A percentile compares a stretch with the other conserved stretches of the same genome.
These are phyloP conservation scores for Xyliphius kryptos DNA, from an alignment of 2,113 vertebrate species.

Conservation along the genomic window DNA sequence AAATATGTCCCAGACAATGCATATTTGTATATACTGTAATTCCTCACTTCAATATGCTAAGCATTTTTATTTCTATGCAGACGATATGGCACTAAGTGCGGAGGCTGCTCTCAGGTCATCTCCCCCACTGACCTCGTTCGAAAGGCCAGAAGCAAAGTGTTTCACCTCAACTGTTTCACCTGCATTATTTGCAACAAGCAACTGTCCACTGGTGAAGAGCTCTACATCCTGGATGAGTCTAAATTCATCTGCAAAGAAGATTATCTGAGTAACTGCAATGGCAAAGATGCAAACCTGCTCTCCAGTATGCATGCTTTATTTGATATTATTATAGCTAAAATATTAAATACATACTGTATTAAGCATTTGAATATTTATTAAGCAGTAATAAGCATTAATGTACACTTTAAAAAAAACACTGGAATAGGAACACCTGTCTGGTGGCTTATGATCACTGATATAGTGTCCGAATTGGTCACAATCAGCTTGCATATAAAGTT, in stretches of 20 bases:
- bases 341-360: too few relatives aligned
- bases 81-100: conserved; percentile 96
- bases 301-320: conserved; percentile 50
- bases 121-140: conserved; percentile 93
- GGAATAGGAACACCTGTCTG: too few relatives aligned
- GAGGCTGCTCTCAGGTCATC: conserved; percentile 91
- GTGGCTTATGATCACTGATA: too few relatives aligned
- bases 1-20: too few relatives aligned
- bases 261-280: conserved; percentile 84
- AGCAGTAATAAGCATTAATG: too few relatives aligned
- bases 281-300: conserved; percentile 87
- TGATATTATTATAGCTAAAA: neutral
- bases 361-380: too few relatives aligned
- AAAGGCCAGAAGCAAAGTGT: conserved; percentile 92
- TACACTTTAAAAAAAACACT: too few relatives aligned
- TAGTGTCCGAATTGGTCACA: too few relatives aligned
- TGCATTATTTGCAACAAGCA: too few relatives aligned
- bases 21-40: too few relatives aligned
- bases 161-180: conserved; percentile 98
- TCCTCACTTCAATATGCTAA: too few relatives aligned
- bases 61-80: conserved; percentile 61
- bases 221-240: conserved; percentile 95
- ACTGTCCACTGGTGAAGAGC: conserved; percentile 95
- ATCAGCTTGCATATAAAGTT: too few relatives aligned
- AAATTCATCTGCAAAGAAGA: conserved; percentile 98